Evolutionary conservation across 2,888 invertebrate genomes (phyloP).

Genomic region (Agrypnus murinus): DNA sequence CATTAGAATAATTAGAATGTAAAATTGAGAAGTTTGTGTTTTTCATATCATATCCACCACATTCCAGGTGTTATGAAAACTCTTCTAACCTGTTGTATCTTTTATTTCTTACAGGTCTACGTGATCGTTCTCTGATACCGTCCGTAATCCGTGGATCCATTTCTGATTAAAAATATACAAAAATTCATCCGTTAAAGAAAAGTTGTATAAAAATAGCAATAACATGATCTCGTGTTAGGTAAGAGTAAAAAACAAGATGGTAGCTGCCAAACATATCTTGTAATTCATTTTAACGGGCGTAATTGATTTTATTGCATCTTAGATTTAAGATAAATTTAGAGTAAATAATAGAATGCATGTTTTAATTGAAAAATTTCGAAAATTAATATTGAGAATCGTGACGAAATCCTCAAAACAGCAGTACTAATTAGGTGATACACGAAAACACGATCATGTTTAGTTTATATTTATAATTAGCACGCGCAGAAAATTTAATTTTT

Average conservation of each 20-base stretch:
- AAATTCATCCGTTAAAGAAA: conserved; percentile 64
- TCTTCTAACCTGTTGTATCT: conserved; percentile 81
- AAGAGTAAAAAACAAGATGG: conserved; percentile 71
- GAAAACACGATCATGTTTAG: conserved; percentile 45
- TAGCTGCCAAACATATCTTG: conserved; percentile 61
- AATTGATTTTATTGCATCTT: conserved; percentile 13
- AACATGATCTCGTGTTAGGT: conserved; percentile 67
- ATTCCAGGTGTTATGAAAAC: conserved; percentile 25
- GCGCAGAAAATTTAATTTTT: conserved; percentile 14
- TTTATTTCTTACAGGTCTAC: conserved; percentile 81
- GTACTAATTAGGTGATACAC: conserved; percentile 36
- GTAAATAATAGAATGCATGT: not conserved
- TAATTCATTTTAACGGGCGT: conserved; percentile 46
- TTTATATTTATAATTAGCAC: conserved; percentile 31
- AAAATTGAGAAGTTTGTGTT: not conserved
- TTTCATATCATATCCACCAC: not conserved
- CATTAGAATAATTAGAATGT: no score
- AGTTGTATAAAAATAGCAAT: conserved; percentile 69
- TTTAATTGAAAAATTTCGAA: not conserved
- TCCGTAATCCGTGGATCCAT: conserved; percentile 70
- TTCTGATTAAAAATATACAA: conserved; percentile 65
- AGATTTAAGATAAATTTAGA: not conserved
- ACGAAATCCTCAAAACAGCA: conserved; percentile 38
- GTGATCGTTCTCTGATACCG: conserved; percentile 71
- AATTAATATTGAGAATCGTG: not conserved